Conservation (phyloP, 2,113 vertebrate species). For the Myrmophylax atrothorax region DNA sequence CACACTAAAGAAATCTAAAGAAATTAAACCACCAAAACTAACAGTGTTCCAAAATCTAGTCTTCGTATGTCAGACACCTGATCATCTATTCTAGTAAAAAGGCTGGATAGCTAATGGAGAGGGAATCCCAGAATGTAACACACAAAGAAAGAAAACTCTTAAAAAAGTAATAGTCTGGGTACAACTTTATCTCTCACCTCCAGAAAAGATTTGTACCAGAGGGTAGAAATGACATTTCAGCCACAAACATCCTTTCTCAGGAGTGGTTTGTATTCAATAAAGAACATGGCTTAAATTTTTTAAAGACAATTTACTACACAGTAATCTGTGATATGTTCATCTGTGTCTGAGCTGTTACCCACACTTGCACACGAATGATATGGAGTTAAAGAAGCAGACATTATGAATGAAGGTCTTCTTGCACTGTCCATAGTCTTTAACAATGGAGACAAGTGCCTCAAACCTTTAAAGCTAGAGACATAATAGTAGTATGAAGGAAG, state of each 20-base stretch:
- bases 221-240: not conserved
- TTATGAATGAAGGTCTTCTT: not conserved
- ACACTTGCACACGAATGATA: not conserved
- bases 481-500: not conserved
- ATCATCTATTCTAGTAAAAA: not conserved
- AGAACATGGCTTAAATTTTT: not conserved
- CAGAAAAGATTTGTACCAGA: not conserved
- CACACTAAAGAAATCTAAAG: not conserved
- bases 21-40: not conserved
- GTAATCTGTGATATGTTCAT: not conserved
- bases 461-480: not conserved
- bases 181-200: not conserved
- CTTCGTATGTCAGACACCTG: accelerated
- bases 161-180: not conserved
- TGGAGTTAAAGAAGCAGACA: not conserved
- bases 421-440: not conserved
- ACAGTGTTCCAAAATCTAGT: accelerated
- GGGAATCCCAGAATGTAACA: not conserved
- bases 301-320: not conserved
- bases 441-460: accelerated
- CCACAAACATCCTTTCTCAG: not conserved
- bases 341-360: not conserved
- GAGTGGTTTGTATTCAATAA: not conserved
- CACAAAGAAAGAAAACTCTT: not conserved
- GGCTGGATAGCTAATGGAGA: not conserved